Percentiles rank a stretch among this genome's conserved stretches.
These are phyloP conservation scores for Lasioglossum baleicum DNA, from an alignment of 1,140 invertebrate species.

Conservation along the genomic window DNA sequence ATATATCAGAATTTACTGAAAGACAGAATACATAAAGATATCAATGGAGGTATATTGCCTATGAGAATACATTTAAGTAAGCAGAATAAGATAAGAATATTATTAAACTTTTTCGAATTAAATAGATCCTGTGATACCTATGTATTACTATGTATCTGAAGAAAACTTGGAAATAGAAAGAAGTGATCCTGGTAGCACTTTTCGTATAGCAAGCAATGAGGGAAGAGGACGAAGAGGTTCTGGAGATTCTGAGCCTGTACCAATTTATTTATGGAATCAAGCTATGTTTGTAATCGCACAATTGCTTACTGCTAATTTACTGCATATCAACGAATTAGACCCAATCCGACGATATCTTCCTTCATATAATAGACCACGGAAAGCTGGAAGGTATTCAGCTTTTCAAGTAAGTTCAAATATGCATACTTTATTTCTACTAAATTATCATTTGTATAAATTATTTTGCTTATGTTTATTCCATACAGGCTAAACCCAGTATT, in stretches of 20 bases:
- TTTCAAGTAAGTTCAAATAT: slow-evolving; percentile 89
- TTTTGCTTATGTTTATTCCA: slow-evolving; percentile 68
- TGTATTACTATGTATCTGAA: slow-evolving; percentile 95
- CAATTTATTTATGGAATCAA: slow-evolving; percentile 93
- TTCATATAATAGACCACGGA: slow-evolving; percentile 95
- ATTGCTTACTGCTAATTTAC: slow-evolving; percentile 91
- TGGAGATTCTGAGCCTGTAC: slow-evolving; percentile 80
- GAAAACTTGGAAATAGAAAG: slow-evolving; percentile 89
- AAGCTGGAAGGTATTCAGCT: slow-evolving; percentile 95
- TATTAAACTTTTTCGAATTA: slow-evolving; percentile 21
- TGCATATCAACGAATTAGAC: slow-evolving; percentile 97
- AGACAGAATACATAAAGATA: slow-evolving; percentile 87
- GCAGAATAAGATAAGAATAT: not conserved
- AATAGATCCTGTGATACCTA: slow-evolving; percentile 89
- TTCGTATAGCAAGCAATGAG: slow-evolving; percentile 83
- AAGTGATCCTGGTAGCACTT: slow-evolving; percentile 85
- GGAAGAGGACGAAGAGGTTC: slow-evolving; percentile 63
- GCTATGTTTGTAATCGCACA: slow-evolving; percentile 96
- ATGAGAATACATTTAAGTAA: not conserved
- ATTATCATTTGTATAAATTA: slow-evolving; percentile 28
- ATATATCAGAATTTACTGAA: slow-evolving; percentile 94
- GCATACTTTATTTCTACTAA: not conserved
- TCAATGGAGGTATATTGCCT: slow-evolving; percentile 84
- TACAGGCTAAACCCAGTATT: slow-evolving; percentile 86
- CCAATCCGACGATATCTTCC: slow-evolving; percentile 96